phyloP scores from a whole-genome alignment of 2,113 vertebrate species.

The Rhinoderma darwinii region DNA sequence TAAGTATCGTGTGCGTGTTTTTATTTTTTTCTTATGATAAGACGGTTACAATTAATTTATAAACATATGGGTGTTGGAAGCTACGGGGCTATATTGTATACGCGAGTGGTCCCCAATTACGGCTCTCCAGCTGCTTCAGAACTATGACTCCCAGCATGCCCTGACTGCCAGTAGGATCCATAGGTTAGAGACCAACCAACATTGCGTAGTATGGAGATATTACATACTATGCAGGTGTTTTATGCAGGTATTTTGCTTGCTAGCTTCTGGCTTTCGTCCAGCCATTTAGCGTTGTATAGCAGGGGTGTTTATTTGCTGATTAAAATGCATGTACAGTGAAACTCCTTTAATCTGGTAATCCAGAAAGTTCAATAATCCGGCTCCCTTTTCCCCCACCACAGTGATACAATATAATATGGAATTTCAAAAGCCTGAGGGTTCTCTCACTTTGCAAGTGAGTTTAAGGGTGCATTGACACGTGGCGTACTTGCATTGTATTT shows the following conservation, averaged over 20 bases:
- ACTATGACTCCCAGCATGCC: not conserved
- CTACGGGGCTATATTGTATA: not conserved
- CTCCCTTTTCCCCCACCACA: not conserved
- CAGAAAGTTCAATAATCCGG: not conserved
- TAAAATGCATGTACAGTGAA: not conserved
- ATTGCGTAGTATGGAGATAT: not conserved
- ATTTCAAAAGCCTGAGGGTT: not conserved
- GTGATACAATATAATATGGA: not conserved
- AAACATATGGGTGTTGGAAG: not conserved
- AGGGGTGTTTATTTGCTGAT: too few relatives aligned
- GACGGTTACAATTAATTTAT: not conserved
- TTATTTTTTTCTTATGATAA: not conserved
- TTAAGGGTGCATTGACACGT: too few relatives aligned
- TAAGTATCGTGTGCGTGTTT: not conserved
- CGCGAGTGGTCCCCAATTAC: not conserved
- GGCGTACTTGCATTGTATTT: too few relatives aligned
- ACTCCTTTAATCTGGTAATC: not conserved
- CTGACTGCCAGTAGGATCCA: not conserved
- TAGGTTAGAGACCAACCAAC: not conserved
- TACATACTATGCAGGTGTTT: too few relatives aligned
- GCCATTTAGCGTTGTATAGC: not conserved
- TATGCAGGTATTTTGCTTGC: not conserved
- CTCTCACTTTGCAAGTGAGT: too few relatives aligned
- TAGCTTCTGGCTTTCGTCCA: not conserved
- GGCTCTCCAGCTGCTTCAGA: not conserved